phyloP scores from a whole-genome alignment of 2,797 vertebrate genomes.

The Spatula clypeata region DNA sequence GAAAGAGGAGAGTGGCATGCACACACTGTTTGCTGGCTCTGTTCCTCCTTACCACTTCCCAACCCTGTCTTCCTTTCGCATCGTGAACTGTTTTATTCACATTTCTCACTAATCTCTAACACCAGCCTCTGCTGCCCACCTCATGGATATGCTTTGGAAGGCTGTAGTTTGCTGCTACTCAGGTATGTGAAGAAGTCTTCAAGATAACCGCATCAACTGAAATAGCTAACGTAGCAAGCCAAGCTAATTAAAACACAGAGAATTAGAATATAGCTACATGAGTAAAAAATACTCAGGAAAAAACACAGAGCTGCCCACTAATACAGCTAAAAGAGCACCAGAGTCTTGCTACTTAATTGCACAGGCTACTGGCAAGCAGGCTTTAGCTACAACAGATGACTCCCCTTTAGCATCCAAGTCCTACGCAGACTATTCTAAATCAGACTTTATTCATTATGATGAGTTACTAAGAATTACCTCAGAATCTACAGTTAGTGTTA shows the following conservation, averaged over 20 bases:
- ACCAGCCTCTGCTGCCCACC: background rate
- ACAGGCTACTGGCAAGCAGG: constrained; percentile 65
- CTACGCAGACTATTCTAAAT: constrained; percentile 30
- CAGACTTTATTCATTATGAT: constrained; percentile 59
- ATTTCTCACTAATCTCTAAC: background rate
- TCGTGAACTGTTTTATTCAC: background rate
- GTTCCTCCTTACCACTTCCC: background rate
- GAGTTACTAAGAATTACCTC: constrained; percentile 58
- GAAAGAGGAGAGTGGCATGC: background rate
- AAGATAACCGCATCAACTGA: constrained; percentile 35
- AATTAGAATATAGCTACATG: constrained; percentile 49
- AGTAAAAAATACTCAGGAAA: constrained; percentile 31
- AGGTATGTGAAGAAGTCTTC: constrained; percentile 13
- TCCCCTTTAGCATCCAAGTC: constrained; percentile 64
- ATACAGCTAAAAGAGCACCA: constrained; percentile 65
- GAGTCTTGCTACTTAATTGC: constrained; percentile 70
- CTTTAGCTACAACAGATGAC: constrained; percentile 76
- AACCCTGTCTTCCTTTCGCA: background rate
- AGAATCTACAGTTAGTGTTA: constrained; percentile 63
- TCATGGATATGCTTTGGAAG: background rate
- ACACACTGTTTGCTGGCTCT: background rate
- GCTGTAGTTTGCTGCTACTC: background rate
- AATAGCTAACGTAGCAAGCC: constrained; percentile 15
- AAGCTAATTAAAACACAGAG: constrained; percentile 63
- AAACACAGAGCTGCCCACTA: constrained; percentile 47